phyloP scores from a whole-genome alignment of 2,797 vertebrate genomes.

The Lates japonicus region DNA sequence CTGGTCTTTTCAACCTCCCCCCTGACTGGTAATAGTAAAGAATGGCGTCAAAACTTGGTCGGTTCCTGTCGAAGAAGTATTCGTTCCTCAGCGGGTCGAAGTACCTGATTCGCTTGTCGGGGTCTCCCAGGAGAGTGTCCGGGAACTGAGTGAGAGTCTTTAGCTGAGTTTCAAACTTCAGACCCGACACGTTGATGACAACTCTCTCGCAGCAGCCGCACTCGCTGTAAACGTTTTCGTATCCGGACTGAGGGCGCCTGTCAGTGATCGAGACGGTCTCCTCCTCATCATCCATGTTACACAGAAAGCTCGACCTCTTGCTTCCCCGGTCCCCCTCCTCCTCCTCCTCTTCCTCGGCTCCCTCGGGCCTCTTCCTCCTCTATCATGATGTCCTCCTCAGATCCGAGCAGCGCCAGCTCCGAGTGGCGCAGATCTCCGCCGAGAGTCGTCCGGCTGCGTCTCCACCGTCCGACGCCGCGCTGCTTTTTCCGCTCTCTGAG shows the following conservation, averaged over 20 bases:
- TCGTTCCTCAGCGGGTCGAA: conserved; percentile 98
- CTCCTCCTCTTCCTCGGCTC: conserved; percentile 78
- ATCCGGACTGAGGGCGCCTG: conserved; percentile 90
- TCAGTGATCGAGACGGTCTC: conserved; percentile 90
- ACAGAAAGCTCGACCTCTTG: conserved; percentile 88
- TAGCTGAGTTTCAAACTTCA: conserved; percentile 97
- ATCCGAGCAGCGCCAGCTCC: conserved; percentile 94
- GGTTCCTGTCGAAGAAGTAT: conserved; percentile 98
- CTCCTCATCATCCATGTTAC: conserved; percentile 90
- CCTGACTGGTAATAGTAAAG: conserved; percentile 98
- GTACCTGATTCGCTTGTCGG: conserved; percentile 94
- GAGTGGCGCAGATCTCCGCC: conserved; percentile 94
- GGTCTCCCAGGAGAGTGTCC: conserved; percentile 95
- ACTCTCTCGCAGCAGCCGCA: conserved; percentile 96
- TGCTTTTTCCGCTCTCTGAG: conserved; percentile 85
- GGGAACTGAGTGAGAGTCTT: conserved; percentile 97
- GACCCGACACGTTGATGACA: conserved; percentile 97
- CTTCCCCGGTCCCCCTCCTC: conserved; percentile 80
- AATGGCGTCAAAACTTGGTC: conserved; percentile 98
- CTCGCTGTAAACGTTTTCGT: conserved; percentile 92
- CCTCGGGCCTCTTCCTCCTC: conserved; percentile 90
- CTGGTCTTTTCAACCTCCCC: conserved; percentile 95
- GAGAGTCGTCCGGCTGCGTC: conserved; percentile 89
- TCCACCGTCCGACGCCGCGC: conserved; percentile 87
- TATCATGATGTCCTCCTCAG: conserved; percentile 95